Evolutionary conservation across 2,888 invertebrate species (phyloP).

Genomic region (Desoria tigrina): DNA sequence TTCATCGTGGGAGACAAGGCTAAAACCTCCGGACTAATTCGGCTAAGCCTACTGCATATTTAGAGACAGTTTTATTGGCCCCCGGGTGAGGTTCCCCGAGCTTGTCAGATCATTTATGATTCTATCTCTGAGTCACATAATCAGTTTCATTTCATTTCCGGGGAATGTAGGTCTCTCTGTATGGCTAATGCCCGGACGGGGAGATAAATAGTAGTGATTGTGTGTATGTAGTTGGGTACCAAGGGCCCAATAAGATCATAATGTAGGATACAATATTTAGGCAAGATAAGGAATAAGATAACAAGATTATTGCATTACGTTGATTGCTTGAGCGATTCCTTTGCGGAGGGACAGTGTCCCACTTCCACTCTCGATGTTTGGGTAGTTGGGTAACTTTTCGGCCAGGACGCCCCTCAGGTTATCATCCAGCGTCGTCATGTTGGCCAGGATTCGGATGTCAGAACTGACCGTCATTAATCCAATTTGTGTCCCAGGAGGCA

Average conservation of each 20-base stretch:
- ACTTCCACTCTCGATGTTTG: constrained; percentile 48
- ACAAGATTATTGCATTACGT: constrained; percentile 53
- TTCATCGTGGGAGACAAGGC: too few species aligned
- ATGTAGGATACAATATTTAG: background rate
- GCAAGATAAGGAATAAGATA: constrained; percentile 25
- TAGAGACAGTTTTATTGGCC: constrained; percentile 36
- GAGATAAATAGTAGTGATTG: too few species aligned
- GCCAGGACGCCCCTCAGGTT: constrained; percentile 44
- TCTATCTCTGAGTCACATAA: background rate
- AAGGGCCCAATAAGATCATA: too few species aligned
- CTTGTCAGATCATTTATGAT: constrained; percentile 3
- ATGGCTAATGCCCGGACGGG: background rate
- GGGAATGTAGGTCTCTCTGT: background rate
- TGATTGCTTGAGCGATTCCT: constrained; percentile 52
- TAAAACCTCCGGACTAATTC: background rate
- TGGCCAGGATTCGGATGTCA: constrained; percentile 52
- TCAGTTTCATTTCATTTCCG: background rate
- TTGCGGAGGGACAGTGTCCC: constrained; percentile 47
- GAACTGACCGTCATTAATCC: constrained; percentile 56
- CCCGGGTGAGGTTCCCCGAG: constrained; percentile 20
- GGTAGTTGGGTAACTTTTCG: constrained; percentile 53
- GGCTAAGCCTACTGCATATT: background rate
- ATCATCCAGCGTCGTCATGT: constrained; percentile 49
- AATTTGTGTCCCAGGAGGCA: constrained; percentile 57
- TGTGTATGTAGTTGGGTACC: too few species aligned